Evolutionary conservation across 2,888 invertebrate species (phyloP).

Genomic region (Leptothorax acervorum): DNA sequence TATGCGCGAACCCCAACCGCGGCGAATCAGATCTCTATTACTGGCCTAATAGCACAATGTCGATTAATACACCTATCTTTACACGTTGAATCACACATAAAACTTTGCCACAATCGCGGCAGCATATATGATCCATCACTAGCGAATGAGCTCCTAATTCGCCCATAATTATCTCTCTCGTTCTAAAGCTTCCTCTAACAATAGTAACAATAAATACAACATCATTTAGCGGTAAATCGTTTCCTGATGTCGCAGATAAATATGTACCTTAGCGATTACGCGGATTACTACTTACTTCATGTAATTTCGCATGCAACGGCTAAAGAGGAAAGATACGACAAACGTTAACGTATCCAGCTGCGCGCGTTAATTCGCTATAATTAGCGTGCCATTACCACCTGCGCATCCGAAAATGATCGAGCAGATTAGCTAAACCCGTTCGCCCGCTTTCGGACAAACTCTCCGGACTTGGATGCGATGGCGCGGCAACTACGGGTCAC

Average conservation of each 20-base stretch:
- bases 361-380: conserved; percentile 56
- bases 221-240: conserved; percentile 77
- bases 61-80: conserved; percentile 31
- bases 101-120: conserved; percentile 12
- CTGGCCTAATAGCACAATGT: neutral
- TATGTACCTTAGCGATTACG: neutral
- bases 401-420: conserved; percentile 54
- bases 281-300: conserved; percentile 6
- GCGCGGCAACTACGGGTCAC: conserved; percentile 12
- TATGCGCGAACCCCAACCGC: neutral
- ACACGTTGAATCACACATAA: neutral
- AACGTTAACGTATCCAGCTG: conserved; percentile 41
- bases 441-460: conserved; percentile 21
- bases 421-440: conserved; percentile 25
- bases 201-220: conserved; percentile 69
- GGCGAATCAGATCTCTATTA: conserved; percentile 20
- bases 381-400: conserved; percentile 68
- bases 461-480: conserved; percentile 10
- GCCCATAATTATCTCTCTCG: conserved; percentile 80
- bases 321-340: conserved; percentile 24
- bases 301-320: neutral
- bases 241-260: conserved; percentile 9
- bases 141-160: conserved; percentile 78
- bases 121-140: conserved; percentile 58
- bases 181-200: conserved; percentile 56